These are phyloP conservation scores for Deilephila porcellus DNA, from an alignment of 2,888 invertebrate species.

Conservation along the genomic window DNA sequence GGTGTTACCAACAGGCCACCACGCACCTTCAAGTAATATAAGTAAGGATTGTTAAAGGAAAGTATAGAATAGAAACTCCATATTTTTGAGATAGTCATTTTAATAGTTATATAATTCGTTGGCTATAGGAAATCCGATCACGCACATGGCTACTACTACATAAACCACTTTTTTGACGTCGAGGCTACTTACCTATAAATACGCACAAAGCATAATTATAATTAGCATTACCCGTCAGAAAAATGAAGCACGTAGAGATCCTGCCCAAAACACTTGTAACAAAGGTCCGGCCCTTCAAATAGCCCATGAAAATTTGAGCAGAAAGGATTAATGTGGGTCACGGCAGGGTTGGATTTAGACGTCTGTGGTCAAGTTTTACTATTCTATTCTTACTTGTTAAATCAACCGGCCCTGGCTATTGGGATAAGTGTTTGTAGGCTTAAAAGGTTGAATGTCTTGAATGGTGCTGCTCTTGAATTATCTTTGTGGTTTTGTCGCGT, in stretches of 20 bases:
- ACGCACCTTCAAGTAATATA: no score
- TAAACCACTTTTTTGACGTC: no score
- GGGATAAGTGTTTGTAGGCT: not conserved
- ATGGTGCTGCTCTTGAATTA: not conserved
- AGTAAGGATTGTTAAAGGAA: no score
- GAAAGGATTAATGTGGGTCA: constrained; percentile 59
- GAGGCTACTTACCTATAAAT: not conserved
- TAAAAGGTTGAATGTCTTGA: not conserved
- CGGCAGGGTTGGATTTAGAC: constrained; percentile 14
- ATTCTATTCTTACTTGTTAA: not conserved
- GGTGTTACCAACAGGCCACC: no score
- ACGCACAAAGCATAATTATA: constrained; percentile 18
- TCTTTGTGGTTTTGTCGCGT: not conserved
- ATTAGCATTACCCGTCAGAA: constrained; percentile 1
- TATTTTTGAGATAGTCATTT: no score
- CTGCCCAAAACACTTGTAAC: constrained; percentile 44
- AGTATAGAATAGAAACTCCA: no score
- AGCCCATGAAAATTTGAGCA: constrained; percentile 64
- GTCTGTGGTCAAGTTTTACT: not conserved
- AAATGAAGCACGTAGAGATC: constrained; percentile 20
- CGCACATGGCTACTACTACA: not conserved
- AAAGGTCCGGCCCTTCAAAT: constrained; percentile 59
- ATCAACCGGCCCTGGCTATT: not conserved
- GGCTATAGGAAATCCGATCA: no score
- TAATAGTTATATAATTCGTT: no score